Conservation (phyloP, 2,113 vertebrate genomes). For the Mastomys natalensis region DNA sequence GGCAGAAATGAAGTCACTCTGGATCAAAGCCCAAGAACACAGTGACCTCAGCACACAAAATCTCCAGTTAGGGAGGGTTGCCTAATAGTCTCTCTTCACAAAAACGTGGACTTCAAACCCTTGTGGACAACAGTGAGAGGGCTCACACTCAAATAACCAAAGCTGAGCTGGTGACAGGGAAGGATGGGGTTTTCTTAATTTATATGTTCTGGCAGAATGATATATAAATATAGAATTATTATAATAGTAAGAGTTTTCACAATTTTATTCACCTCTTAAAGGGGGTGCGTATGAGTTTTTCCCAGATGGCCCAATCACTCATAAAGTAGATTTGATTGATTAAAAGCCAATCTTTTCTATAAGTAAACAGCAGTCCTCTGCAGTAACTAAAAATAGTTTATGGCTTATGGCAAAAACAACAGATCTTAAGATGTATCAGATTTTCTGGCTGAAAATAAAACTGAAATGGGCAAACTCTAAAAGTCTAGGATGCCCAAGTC, state of each 20-base stretch:
- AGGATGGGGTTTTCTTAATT: constrained; percentile 35
- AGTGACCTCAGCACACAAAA: constrained; percentile 82
- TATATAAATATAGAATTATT: constrained; percentile 56
- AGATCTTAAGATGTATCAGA: constrained; percentile 41
- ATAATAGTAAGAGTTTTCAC: constrained; percentile 39
- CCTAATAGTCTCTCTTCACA: constrained; percentile 65
- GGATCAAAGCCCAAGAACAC: constrained; percentile 84
- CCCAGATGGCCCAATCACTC: constrained; percentile 43
- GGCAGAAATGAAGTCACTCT: constrained; percentile 87
- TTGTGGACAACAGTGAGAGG: neutral
- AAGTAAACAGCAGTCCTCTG: constrained; percentile 29
- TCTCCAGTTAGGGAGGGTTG: constrained; percentile 76
- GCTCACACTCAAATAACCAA: neutral
- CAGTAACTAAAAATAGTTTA: constrained; percentile 55
- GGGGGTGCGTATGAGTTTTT: neutral
- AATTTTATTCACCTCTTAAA: constrained; percentile 39
- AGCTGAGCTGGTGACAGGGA: too few relatives aligned
- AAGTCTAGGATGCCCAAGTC: constrained; percentile 49
- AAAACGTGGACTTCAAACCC: constrained; percentile 57
- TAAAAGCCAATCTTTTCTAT: constrained; percentile 53
- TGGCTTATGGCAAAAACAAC: constrained; percentile 19
- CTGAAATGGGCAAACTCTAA: constrained; percentile 22
- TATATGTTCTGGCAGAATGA: constrained; percentile 40
- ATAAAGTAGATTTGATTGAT: constrained; percentile 38
- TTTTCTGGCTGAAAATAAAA: constrained; percentile 57